phyloP scores from a whole-genome alignment of 2,888 invertebrate genomes.

The Nemotelus pantherinus region DNA sequence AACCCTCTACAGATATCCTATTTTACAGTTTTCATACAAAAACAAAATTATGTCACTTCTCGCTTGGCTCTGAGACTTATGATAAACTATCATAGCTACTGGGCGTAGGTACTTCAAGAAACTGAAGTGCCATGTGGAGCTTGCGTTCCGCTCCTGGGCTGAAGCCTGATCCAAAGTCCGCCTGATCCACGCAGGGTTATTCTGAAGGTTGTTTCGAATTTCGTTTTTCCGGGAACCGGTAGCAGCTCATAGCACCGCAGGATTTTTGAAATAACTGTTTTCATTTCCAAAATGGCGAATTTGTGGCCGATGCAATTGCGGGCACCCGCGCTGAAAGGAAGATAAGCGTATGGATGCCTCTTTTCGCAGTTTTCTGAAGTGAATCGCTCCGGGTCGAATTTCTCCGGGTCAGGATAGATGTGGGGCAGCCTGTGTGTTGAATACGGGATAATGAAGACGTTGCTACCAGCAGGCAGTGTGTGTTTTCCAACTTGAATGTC shows the following conservation, averaged over 20 bases:
- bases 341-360: constrained; percentile 69
- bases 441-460: constrained; percentile 68
- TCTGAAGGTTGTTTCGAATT: constrained; percentile 66
- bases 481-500: constrained; percentile 64
- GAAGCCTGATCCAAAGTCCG: constrained; percentile 69
- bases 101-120: background rate
- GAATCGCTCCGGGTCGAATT: constrained; percentile 70
- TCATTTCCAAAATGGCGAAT: constrained; percentile 71
- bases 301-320: constrained; percentile 70
- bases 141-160: constrained; percentile 55
- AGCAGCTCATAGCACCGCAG: constrained; percentile 66
- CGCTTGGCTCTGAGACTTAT: background rate
- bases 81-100: background rate
- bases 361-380: constrained; percentile 65
- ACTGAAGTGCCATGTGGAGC: background rate
- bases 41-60: background rate
- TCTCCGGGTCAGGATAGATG: constrained; percentile 69
- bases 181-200: constrained; percentile 69
- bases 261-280: constrained; percentile 68
- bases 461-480: constrained; percentile 68
- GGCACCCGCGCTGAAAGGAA: constrained; percentile 71
- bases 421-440: constrained; percentile 68
- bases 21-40: constrained; percentile 8
- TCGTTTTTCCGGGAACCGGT: constrained; percentile 66
- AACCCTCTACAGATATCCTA: background rate